phyloP scores from a whole-genome alignment of 1,140 invertebrate species.

The Heliconius hewitsoni region DNA sequence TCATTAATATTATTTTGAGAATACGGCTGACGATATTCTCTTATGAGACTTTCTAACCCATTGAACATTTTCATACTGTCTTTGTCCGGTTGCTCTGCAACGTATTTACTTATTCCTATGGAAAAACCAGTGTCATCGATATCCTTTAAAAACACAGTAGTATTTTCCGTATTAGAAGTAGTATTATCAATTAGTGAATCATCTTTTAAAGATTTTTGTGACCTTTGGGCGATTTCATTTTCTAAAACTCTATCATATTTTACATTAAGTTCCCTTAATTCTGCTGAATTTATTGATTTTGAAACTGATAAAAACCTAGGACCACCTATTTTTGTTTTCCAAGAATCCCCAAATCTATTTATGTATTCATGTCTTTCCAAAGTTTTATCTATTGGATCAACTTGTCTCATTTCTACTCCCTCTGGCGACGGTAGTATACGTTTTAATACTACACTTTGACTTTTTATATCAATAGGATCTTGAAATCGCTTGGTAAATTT shows the following conservation, averaged over 20 bases:
- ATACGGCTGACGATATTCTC: slow-evolving; percentile 55
- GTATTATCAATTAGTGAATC: background rate
- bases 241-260: slow-evolving; percentile 55
- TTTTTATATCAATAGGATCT: slow-evolving; percentile 54
- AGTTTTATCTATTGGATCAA: slow-evolving; percentile 61
- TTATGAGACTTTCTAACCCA: slow-evolving; percentile 62
- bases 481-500: slow-evolving; percentile 63
- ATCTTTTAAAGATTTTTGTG: slow-evolving; percentile 61
- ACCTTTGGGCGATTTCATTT: slow-evolving; percentile 59
- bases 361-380: slow-evolving; percentile 43
- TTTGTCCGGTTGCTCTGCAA: slow-evolving; percentile 62
- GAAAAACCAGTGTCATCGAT: slow-evolving; percentile 67
- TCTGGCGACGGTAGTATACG: background rate
- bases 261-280: slow-evolving; percentile 53
- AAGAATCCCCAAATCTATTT: slow-evolving; percentile 47
- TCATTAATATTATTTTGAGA: background rate
- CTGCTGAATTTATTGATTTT: slow-evolving; percentile 65
- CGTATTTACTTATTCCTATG: slow-evolving; percentile 68
- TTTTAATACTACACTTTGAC: background rate
- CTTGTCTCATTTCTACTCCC: slow-evolving; percentile 48
- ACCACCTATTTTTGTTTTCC: slow-evolving; percentile 45
- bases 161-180: slow-evolving; percentile 29
- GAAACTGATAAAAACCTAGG: slow-evolving; percentile 52
- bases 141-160: slow-evolving; percentile 62
- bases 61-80: slow-evolving; percentile 65